Evolutionary conservation across 2,797 vertebrate genomes (phyloP).

Genomic region (Poeciliopsis paucimaculata): DNA sequence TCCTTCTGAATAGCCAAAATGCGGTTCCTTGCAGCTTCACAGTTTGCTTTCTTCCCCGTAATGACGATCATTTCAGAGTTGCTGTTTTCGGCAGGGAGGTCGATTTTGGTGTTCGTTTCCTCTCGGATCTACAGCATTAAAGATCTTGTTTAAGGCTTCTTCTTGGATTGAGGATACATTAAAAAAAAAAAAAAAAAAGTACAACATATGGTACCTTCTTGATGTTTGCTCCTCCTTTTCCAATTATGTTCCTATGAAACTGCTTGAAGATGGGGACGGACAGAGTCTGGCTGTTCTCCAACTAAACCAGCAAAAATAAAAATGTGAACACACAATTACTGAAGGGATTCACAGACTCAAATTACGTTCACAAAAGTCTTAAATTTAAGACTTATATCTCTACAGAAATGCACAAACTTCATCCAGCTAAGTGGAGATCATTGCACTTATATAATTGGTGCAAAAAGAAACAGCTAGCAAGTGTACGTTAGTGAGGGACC

Average conservation of each 20-base stretch:
- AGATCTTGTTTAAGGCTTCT: too few relatives aligned
- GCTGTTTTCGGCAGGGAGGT: slow-evolving; percentile 98
- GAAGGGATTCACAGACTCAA: too few relatives aligned
- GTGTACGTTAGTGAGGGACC: too few relatives aligned
- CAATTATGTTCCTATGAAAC: slow-evolving; percentile 99
- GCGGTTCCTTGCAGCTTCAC: slow-evolving; percentile 90
- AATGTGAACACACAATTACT: background rate
- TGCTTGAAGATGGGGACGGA: slow-evolving; percentile 99
- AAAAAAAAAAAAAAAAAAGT: background rate
- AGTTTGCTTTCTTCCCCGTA: slow-evolving; percentile 95
- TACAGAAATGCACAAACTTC: too few relatives aligned
- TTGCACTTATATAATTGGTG: too few relatives aligned
- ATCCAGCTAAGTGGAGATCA: too few relatives aligned
- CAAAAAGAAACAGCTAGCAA: too few relatives aligned
- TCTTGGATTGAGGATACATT: background rate
- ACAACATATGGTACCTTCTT: slow-evolving; percentile 86
- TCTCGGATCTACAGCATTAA: slow-evolving; percentile 88
- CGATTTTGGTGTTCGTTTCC: slow-evolving; percentile 98
- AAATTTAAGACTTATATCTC: too few relatives aligned
- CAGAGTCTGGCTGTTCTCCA: slow-evolving; percentile 96
- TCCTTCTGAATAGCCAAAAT: slow-evolving; percentile 98
- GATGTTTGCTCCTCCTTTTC: slow-evolving; percentile 98
- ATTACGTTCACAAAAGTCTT: too few relatives aligned
- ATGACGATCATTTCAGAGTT: slow-evolving; percentile 98
- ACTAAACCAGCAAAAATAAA: slow-evolving; percentile 62